These are phyloP conservation scores for Epirrita christyi DNA, from an alignment of 2,888 invertebrate species.

Conservation along the genomic window DNA sequence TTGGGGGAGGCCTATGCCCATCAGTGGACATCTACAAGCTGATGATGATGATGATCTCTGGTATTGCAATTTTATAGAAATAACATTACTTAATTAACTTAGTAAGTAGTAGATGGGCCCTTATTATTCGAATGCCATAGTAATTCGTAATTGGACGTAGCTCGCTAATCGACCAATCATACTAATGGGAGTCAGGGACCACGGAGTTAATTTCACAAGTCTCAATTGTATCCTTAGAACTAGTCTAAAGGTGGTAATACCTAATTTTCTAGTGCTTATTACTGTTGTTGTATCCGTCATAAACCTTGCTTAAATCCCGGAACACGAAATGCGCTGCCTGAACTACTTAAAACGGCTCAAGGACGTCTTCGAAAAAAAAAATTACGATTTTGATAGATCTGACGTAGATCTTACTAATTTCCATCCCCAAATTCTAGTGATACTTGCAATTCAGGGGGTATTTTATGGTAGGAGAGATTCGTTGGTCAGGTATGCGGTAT, in stretches of 20 bases:
- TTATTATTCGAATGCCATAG: constrained; percentile 9
- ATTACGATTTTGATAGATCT: constrained; percentile 50
- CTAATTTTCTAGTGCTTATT: background rate
- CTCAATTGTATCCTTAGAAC: constrained; percentile 1
- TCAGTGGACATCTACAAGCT: no score
- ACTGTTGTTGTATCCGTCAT: background rate
- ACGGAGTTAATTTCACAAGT: constrained; percentile 3
- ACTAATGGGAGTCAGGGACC: constrained; percentile 5
- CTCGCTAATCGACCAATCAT: constrained; percentile 38
- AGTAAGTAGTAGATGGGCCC: background rate
- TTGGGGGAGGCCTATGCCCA: no score
- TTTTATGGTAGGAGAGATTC: constrained; percentile 58
- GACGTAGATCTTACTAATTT: constrained; percentile 56
- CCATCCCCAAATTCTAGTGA: constrained; percentile 60
- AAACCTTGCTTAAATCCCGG: background rate
- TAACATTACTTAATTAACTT: no score
- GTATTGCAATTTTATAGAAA: no score
- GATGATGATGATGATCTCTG: no score
- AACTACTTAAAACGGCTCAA: constrained; percentile 32
- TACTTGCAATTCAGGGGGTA: constrained; percentile 57
- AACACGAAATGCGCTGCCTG: constrained; percentile 10
- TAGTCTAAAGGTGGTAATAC: constrained; percentile 1
- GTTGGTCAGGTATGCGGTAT: constrained; percentile 48
- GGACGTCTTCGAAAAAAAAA: constrained; percentile 48
- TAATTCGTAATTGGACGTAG: constrained; percentile 15